Evolutionary conservation across 1,140 invertebrate species (phyloP).

Genomic region (Gryon sp.): DNA sequence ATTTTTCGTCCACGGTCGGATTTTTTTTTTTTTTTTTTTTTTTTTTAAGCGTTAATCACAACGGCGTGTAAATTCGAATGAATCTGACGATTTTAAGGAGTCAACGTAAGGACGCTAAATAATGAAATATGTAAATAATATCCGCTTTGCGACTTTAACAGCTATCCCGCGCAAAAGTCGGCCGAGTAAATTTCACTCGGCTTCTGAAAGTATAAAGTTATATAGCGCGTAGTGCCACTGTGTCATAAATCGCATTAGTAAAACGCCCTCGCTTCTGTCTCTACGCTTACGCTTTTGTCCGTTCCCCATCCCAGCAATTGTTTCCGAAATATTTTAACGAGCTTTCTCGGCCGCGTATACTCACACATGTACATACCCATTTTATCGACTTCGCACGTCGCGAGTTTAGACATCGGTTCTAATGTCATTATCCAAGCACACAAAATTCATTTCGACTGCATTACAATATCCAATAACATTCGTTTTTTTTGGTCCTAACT

Average conservation of each 20-base stretch:
- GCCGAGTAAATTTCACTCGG: conserved; percentile 59
- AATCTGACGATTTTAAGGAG: conserved; percentile 40
- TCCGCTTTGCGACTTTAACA: conserved; percentile 58
- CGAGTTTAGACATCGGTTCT: conserved; percentile 39
- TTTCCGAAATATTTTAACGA: conserved; percentile 63
- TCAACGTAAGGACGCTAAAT: conserved; percentile 56
- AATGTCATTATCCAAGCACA: conserved; percentile 39
- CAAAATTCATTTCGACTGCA: conserved; percentile 36
- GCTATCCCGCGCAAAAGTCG: conserved; percentile 38
- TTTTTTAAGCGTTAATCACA: no score
- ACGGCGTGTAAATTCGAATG: conserved; percentile 44
- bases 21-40: no score
- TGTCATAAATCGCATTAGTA: conserved; percentile 64
- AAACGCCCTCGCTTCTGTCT: conserved; percentile 58
- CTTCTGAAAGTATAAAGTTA: conserved; percentile 64
- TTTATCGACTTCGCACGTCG: conserved; percentile 33
- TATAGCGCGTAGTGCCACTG: conserved; percentile 56
- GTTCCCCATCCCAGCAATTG: conserved; percentile 35
- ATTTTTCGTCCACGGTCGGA: no score
- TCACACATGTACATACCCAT: no score
- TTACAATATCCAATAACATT: conserved; percentile 19
- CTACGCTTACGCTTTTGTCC: conserved; percentile 45
- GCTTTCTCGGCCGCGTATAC: conserved; percentile 40
- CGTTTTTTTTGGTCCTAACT: neutral
- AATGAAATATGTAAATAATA: conserved; percentile 67